These are phyloP conservation scores for Ispidina picta DNA, from an alignment of 2,797 vertebrate species.

Conservation along the genomic window DNA sequence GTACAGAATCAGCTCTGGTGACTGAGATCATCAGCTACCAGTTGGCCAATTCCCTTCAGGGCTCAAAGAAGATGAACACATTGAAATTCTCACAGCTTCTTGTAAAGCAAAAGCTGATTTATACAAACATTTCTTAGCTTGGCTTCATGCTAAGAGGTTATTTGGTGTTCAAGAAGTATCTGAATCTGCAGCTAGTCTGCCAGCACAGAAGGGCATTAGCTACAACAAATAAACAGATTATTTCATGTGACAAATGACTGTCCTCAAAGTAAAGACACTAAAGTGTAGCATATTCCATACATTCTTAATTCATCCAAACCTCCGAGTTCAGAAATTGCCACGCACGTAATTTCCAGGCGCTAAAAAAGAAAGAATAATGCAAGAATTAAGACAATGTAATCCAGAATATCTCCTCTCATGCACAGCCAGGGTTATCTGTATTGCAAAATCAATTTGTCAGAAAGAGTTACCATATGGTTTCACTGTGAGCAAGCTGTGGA, in stretches of 20 bases:
- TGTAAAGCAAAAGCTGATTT: background rate
- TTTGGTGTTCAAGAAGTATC: background rate
- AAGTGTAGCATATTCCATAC: background rate
- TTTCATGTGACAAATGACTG: background rate
- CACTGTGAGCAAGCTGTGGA: background rate
- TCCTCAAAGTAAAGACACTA: background rate
- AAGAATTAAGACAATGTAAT: conserved; percentile 23
- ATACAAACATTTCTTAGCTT: background rate
- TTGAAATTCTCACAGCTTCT: background rate
- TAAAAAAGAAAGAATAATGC: background rate
- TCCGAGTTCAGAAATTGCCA: background rate
- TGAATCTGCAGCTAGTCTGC: background rate
- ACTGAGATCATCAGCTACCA: background rate
- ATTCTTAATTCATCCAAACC: background rate
- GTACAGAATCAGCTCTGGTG: background rate
- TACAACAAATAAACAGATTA: background rate
- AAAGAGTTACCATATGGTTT: conserved; percentile 27
- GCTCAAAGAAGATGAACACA: background rate
- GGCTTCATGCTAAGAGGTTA: background rate
- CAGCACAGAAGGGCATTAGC: background rate
- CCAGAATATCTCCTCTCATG: background rate
- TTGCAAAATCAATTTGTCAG: background rate
- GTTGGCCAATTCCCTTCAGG: background rate
- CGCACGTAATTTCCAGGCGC: background rate
- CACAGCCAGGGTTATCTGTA: background rate